Percentiles rank a stretch among this genome's conserved stretches.
phyloP scores from a whole-genome alignment of 2,797 vertebrate species.

The Alfaro cultratus region DNA sequence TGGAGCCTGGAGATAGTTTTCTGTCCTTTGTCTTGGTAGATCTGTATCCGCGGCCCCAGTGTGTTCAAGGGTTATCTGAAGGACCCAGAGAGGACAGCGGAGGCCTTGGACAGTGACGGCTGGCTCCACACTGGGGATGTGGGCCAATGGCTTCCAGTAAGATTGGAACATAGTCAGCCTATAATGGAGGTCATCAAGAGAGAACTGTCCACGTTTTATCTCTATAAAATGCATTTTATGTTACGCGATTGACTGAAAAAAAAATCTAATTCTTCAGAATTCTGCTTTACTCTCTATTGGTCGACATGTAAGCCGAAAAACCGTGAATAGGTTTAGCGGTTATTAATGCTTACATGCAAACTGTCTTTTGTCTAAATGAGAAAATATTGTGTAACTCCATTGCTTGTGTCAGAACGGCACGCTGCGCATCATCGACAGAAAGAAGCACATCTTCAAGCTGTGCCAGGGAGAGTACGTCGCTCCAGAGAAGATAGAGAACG shows the following conservation, averaged over 20 bases:
- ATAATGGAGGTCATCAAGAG: background rate
- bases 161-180: slow-evolving; percentile 3
- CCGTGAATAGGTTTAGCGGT: background rate
- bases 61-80: slow-evolving; percentile 83
- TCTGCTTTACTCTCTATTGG: background rate
- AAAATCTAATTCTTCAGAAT: background rate
- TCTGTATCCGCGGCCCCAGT: slow-evolving; percentile 81
- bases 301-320: background rate
- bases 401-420: slow-evolving; percentile 78
- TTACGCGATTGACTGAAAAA: background rate
- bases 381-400: background rate
- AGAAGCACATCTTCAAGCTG: slow-evolving; percentile 87
- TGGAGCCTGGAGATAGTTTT: background rate
- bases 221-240: background rate
- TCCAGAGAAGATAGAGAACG: slow-evolving; percentile 85
- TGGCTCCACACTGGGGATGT: slow-evolving; percentile 86
- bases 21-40: slow-evolving; percentile 55
- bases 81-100: slow-evolving; percentile 76
- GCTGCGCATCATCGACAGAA: slow-evolving; percentile 83
- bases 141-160: slow-evolving; percentile 84
- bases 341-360: background rate
- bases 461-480: slow-evolving; percentile 85
- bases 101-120: slow-evolving; percentile 79
- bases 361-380: background rate
- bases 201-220: background rate